phyloP scores from a whole-genome alignment of 2,113 vertebrate genomes.

The Acanthochromis polyacanthus region DNA sequence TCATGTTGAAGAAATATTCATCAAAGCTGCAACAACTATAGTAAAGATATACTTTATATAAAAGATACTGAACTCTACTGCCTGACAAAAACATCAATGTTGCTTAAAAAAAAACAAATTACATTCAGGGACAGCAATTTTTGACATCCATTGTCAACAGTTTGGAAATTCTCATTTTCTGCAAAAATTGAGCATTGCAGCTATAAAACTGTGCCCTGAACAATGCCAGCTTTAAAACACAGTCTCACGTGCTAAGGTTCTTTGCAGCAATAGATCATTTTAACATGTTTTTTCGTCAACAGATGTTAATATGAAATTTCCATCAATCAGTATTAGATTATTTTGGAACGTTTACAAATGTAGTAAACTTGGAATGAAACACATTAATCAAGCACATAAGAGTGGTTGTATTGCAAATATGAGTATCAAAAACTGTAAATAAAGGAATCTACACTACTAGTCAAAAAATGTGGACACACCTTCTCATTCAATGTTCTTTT shows the following conservation, averaged over 20 bases:
- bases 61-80: not conserved
- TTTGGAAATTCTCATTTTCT: no score
- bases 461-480: no score
- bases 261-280: not conserved
- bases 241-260: not conserved
- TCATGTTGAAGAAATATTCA: not conserved
- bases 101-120: no score
- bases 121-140: no score
- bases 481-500: no score
- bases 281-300: no score
- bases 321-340: no score
- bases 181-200: not conserved
- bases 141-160: no score
- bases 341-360: not conserved
- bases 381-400: not conserved
- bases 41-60: no score
- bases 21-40: not conserved
- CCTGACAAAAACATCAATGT: no score
- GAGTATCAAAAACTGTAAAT: not conserved
- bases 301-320: no score
- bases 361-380: constrained; percentile 4
- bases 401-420: not conserved
- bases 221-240: not conserved
- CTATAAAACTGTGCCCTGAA: not conserved
- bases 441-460: not conserved